Evolutionary conservation across 2,888 invertebrate genomes (phyloP).

Genomic region (Allygus modestus): DNA sequence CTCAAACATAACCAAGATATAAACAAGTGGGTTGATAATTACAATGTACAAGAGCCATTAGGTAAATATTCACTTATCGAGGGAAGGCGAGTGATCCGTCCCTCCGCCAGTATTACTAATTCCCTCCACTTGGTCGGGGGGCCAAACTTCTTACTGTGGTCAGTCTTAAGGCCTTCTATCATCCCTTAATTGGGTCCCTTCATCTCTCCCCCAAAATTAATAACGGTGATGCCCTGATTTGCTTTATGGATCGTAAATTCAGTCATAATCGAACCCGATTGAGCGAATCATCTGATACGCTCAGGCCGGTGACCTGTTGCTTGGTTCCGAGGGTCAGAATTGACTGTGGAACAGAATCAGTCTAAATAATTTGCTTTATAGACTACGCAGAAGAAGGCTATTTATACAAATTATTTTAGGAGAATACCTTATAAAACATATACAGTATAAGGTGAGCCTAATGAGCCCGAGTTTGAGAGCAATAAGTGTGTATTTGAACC

Average conservation of each 20-base stretch:
- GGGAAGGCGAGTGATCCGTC: background rate
- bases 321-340: background rate
- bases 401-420: no score
- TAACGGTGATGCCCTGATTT: constrained; percentile 42
- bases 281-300: background rate
- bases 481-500: no score
- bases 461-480: no score
- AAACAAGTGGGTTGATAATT: no score
- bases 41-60: no score
- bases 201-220: constrained; percentile 42
- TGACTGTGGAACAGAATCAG: no score
- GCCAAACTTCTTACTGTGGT: constrained; percentile 41
- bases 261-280: constrained; percentile 33
- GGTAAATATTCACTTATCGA: no score
- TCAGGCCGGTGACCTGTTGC: constrained; percentile 1
- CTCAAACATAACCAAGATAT: no score
- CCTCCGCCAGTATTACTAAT: constrained; percentile 6
- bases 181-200: constrained; percentile 43
- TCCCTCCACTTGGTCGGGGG: constrained; percentile 22
- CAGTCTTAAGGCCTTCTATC: constrained; percentile 42
- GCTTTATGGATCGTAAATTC: constrained; percentile 56
- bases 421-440: no score
- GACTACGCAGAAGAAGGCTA: no score
- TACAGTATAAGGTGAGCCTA: no score
- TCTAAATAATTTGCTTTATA: no score